phyloP scores from a whole-genome alignment of 2,113 vertebrate genomes.

The Pagrus major region DNA sequence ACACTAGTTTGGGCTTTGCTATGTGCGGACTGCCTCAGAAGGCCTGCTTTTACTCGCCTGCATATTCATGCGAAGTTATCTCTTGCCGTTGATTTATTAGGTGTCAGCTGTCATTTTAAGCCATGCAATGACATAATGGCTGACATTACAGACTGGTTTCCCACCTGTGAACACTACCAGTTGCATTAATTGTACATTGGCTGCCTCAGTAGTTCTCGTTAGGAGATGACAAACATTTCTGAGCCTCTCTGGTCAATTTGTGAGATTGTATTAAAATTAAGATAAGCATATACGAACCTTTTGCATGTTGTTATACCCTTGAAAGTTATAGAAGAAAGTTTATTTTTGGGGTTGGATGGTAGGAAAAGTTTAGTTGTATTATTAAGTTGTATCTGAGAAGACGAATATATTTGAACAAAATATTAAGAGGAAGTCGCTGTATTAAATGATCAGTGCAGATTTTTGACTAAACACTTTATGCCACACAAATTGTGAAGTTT shows the following conservation, averaged over 20 bases:
- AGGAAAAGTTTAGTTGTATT: too few relatives aligned
- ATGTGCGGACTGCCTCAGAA: neutral
- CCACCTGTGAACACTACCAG: neutral
- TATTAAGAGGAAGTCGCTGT: neutral
- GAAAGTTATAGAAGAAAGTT: neutral
- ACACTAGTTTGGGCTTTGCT: neutral
- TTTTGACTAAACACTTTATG: neutral
- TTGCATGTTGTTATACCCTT: neutral
- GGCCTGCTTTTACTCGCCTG: neutral
- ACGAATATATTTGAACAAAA: neutral
- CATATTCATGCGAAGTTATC: conserved; percentile 3
- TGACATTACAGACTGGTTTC: conserved; percentile 15
- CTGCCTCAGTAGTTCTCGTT: neutral
- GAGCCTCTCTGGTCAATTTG: neutral
- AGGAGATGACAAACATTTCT: neutral
- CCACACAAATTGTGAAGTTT: neutral
- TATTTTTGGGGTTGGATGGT: too few relatives aligned
- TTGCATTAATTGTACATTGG: neutral
- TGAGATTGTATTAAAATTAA: neutral
- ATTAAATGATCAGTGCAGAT: neutral
- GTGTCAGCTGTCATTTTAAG: conserved; percentile 12
- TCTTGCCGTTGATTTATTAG: neutral
- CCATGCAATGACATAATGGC: conserved; percentile 8
- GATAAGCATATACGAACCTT: neutral
- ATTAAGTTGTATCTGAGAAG: neutral